phyloP scores from a whole-genome alignment of 2,888 invertebrate genomes.

The Drosophila planitibia region DNA sequence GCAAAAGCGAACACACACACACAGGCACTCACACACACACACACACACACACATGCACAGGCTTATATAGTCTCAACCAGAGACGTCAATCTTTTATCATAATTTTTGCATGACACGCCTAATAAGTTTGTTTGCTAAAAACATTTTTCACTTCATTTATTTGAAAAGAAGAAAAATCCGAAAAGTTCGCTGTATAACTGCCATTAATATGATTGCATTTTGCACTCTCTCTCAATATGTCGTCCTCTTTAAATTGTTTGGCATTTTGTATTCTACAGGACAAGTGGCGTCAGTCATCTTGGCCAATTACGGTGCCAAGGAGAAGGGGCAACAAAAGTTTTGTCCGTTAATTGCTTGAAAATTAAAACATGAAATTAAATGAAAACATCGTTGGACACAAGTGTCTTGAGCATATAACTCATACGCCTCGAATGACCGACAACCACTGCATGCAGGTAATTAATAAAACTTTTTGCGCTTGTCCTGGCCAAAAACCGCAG shows the following conservation, averaged over 20 bases:
- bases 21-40: conserved; percentile 5
- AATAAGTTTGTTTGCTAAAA: conserved; percentile 78
- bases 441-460: conserved; percentile 74
- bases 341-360: conserved; percentile 78
- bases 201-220: conserved; percentile 39
- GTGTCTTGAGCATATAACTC: conserved; percentile 70
- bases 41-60: conserved; percentile 17
- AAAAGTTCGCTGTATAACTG: neutral
- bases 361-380: conserved; percentile 80
- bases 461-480: conserved; percentile 71
- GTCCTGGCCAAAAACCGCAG: conserved; percentile 60
- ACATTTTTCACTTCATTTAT: conserved; percentile 80
- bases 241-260: conserved; percentile 28
- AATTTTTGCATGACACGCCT: conserved; percentile 69
- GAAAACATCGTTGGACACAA: conserved; percentile 73
- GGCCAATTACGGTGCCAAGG: conserved; percentile 41
- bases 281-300: conserved; percentile 55
- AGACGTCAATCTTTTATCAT: conserved; percentile 71
- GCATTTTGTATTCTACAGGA: conserved; percentile 24
- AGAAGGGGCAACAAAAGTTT: conserved; percentile 30
- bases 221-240: neutral
- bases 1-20: conserved; percentile 13
- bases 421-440: conserved; percentile 57
- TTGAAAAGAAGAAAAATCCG: conserved; percentile 44
- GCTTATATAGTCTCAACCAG: conserved; percentile 4